A percentile compares a stretch with the other conserved stretches of the same genome.
These are phyloP conservation scores for Brachyistius frenatus DNA, from an alignment of 2,113 vertebrate genomes.

Conservation along the genomic window DNA sequence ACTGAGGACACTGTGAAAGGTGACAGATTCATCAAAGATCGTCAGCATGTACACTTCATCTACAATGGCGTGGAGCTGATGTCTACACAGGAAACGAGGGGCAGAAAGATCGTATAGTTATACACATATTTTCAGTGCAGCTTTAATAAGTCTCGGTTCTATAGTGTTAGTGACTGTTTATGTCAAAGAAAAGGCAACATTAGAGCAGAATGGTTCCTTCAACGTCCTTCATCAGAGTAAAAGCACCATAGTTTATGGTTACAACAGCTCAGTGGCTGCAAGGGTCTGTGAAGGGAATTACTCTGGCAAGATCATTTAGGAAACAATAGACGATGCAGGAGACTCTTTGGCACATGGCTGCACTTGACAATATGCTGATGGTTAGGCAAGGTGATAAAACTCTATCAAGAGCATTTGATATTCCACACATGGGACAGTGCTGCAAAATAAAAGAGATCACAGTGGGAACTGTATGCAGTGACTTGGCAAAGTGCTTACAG, in stretches of 20 bases:
- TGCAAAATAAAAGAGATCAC: slow-evolving; percentile 46
- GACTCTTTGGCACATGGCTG: slow-evolving; percentile 56
- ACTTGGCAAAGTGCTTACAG: slow-evolving; percentile 18
- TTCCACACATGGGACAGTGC: slow-evolving; percentile 47
- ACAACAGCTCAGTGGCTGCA: slow-evolving; percentile 48
- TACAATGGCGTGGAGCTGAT: slow-evolving; percentile 91
- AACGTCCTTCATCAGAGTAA: slow-evolving; percentile 20
- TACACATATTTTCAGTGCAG: slow-evolving; percentile 1
- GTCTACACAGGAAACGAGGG: slow-evolving; percentile 75
- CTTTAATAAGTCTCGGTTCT: slow-evolving; percentile 19
- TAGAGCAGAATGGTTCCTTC: slow-evolving; percentile 26
- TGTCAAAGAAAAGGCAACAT: slow-evolving; percentile 27
- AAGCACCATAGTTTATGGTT: slow-evolving; percentile 64
- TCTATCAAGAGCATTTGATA: slow-evolving; percentile 49
- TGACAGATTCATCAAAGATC: slow-evolving; percentile 88
- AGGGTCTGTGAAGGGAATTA: slow-evolving; percentile 30
- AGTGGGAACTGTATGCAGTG: slow-evolving; percentile 23
- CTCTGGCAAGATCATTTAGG: slow-evolving; percentile 54
- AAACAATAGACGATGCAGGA: slow-evolving; percentile 56
- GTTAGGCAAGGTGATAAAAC: slow-evolving; percentile 62
- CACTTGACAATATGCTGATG: slow-evolving; percentile 65
- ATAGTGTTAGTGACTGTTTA: slow-evolving; percentile 31
- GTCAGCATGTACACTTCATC: slow-evolving; percentile 98
- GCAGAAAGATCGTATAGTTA: neutral
- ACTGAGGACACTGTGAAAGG: slow-evolving; percentile 92